phyloP scores from a whole-genome alignment of 2,113 vertebrate genomes.

The Rafetus swinhoei region DNA sequence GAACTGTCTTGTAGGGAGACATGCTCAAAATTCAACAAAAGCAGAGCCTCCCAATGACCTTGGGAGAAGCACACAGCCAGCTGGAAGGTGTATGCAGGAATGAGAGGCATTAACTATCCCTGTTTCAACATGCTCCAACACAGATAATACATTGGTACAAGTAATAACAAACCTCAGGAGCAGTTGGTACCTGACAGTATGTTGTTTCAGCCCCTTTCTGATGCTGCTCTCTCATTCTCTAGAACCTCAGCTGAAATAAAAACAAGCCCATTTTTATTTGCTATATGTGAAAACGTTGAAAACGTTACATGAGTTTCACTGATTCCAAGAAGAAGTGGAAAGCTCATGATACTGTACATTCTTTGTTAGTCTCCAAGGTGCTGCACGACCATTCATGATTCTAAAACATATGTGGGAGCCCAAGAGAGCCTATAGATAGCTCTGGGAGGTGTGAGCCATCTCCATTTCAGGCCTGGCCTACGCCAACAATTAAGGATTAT shows the following conservation, averaged over 20 bases:
- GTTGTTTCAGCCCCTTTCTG: not conserved
- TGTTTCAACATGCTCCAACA: not conserved
- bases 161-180: not conserved
- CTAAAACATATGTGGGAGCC: not conserved
- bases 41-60: rapidly evolving
- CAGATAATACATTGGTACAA: not conserved
- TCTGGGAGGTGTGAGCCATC: not conserved
- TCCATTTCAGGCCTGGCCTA: not conserved
- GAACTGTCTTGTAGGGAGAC: rapidly evolving
- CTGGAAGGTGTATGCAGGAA: not conserved
- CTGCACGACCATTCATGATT: too few relatives aligned
- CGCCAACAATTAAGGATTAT: not conserved
- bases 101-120: not conserved
- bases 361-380: too few relatives aligned
- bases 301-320: not conserved
- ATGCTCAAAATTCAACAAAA: not conserved
- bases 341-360: too few relatives aligned
- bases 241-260: not conserved
- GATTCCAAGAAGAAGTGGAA: not conserved
- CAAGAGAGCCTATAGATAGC: not conserved
- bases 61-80: rapidly evolving
- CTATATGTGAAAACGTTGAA: not conserved
- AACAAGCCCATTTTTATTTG: not conserved
- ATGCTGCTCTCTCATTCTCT: not conserved
- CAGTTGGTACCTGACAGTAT: not conserved